Percentiles rank a stretch among this genome's conserved stretches.
Evolutionary conservation across 2,888 invertebrate genomes (phyloP).

Genomic region (Andrena praecox): DNA sequence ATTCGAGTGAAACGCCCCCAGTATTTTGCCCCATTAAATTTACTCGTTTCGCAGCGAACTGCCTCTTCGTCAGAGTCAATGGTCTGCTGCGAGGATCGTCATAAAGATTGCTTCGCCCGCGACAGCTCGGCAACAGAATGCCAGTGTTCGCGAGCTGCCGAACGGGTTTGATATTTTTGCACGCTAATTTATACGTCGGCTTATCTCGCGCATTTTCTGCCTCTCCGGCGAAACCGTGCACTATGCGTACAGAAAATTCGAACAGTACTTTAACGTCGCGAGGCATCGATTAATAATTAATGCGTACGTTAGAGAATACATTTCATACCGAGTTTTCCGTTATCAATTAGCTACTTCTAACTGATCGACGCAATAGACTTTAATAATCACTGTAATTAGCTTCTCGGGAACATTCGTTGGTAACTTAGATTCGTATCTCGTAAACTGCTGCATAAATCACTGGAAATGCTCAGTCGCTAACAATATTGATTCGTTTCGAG

Average conservation of each 20-base stretch:
- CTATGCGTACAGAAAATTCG: too few relatives aligned
- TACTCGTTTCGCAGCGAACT: too few relatives aligned
- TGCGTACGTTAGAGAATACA: neutral
- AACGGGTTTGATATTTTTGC: constrained; percentile 48
- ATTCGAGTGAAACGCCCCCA: too few relatives aligned
- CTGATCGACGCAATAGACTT: neutral
- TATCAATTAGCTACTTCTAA: neutral
- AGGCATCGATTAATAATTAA: too few relatives aligned
- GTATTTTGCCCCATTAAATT: too few relatives aligned
- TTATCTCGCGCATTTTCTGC: constrained; percentile 1
- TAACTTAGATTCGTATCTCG: neutral
- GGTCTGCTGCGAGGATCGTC: too few relatives aligned
- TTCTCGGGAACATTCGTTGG: neutral
- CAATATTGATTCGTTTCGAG: neutral
- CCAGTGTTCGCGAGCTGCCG: too few relatives aligned
- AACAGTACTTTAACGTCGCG: too few relatives aligned
- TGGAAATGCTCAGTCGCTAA: neutral
- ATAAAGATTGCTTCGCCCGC: too few relatives aligned
- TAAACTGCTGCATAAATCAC: neutral
- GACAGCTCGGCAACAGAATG: too few relatives aligned
- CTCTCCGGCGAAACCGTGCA: too few relatives aligned
- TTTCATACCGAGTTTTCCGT: neutral
- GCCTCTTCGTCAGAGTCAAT: too few relatives aligned
- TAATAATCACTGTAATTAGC: neutral
- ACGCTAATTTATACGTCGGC: constrained; percentile 27